Base-by-base conservation (phyloP, 1,140 invertebrate genomes). In the Mycetomoellerius zeteki region DNA sequence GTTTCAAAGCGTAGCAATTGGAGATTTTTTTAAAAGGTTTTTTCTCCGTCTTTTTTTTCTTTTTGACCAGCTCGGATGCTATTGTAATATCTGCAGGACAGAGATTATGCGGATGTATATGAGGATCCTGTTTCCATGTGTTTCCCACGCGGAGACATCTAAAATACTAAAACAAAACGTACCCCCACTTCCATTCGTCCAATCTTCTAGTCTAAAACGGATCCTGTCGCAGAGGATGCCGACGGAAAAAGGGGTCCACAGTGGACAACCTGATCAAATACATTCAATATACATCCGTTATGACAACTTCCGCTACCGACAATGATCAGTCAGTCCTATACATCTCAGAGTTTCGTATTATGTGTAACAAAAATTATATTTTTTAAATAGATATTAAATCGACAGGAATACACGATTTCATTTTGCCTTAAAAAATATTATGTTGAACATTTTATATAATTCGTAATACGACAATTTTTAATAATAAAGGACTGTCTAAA, bases 91-190 rank as follows among this genome's bases (percentile, higher is more conserved):
- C 85, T 76, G 65, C 71, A 47, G 62, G 30, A 73, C 64, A 90
- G 77, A 75, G 33, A 85, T 86, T 90, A 92, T 69, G 80, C 64
- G 84, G 71, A 24, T 24, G 80, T 62, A 80, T 62, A 80, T 54
- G 24, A 84, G 86, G 78, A 43, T 85, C 65, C 56, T 43, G 50
- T 84, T 43, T 60, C 65, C 87, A 88, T 88, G 89, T 89, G 91
- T 95, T 69, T 95, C 94, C 93, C 94, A 95, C 93, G 93, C 90
- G 87, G 69, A 91, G 91, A 89, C 91, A 91, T 93, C 89, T 92
- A 93, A 93, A 94, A 94, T 89, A 89, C 90, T 93, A 93, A 94
- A 94, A 94, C 91, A 93, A 94, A 94, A 94, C 91, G 91, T 86
- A 62, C 56, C 89, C 80, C 72, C 50, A 58, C 47, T 69, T 47